These are phyloP conservation scores for Drosophila trichaetosa DNA, from an alignment of 2,888 invertebrate genomes.

Conservation along the genomic window DNA sequence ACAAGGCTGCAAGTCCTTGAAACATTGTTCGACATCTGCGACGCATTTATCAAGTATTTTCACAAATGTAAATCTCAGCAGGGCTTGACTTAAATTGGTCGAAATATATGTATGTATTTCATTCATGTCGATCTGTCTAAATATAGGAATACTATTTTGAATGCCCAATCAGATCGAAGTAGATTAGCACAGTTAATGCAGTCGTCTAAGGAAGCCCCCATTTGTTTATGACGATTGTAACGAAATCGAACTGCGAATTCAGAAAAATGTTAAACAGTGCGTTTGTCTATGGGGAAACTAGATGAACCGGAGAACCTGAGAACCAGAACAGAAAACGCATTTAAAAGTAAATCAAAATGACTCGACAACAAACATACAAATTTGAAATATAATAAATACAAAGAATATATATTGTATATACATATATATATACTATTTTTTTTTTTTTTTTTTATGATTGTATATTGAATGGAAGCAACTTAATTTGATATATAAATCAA, in stretches of 20 bases:
- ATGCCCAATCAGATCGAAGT: constrained; percentile 9
- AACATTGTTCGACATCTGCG: constrained; percentile 3
- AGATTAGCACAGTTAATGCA: constrained; percentile 3
- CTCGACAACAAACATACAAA: constrained; percentile 31
- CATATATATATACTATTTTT: constrained; percentile 45
- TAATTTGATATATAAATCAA: constrained; percentile 52
- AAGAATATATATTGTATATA: constrained; percentile 33
- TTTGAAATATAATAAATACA: constrained; percentile 21
- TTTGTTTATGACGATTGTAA: constrained; percentile 7
- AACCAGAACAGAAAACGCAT: constrained; percentile 38
- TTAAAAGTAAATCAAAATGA: constrained; percentile 28
- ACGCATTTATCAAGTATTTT: not conserved
- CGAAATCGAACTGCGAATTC: constrained; percentile 7
- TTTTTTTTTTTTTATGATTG: constrained; percentile 63
- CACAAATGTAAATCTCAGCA: not conserved
- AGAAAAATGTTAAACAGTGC: constrained; percentile 14
- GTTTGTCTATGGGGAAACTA: constrained; percentile 18
- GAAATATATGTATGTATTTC: not conserved
- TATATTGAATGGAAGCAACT: constrained; percentile 66
- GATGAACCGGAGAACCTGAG: constrained; percentile 21
- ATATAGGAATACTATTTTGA: not conserved
- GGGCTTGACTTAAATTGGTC: not conserved
- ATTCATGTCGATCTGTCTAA: not conserved
- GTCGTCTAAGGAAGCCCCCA: constrained; percentile 1
- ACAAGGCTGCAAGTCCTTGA: constrained; percentile 28